Conservation (phyloP, 2,113 vertebrate species). For the Balaenoptera acutorostrata region DNA sequence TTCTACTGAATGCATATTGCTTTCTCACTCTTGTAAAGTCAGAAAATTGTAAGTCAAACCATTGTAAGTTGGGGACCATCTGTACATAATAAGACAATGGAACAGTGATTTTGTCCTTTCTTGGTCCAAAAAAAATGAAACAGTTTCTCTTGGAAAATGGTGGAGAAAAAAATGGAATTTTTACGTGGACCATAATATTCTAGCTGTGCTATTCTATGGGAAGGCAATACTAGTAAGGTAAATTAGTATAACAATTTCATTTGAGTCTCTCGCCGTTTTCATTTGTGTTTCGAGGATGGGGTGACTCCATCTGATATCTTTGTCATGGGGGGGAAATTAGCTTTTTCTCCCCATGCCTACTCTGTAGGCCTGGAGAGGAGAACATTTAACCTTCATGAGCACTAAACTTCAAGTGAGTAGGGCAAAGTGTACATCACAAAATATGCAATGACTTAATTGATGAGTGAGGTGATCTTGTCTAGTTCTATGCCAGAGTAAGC, state of each 20-base stretch:
- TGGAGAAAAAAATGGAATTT: not conserved
- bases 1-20: not conserved
- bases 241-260: not conserved
- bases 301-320: not conserved
- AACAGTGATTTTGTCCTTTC: not conserved
- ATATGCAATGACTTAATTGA: not conserved
- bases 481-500: not conserved
- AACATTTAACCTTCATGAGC: not conserved
- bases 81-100: not conserved
- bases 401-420: not conserved
- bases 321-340: not conserved
- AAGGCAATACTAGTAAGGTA: not conserved
- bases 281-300: not conserved
- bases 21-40: not conserved
- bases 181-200: not conserved
- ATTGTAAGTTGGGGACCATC: not conserved
- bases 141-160: not conserved
- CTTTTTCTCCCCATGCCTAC: not conserved
- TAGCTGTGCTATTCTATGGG: not conserved
- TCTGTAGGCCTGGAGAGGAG: not conserved
- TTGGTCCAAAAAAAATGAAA: not conserved
- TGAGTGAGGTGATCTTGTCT: slow-evolving; percentile 39
- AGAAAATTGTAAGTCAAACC: not conserved
- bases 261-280: not conserved
- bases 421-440: not conserved